Conservation (phyloP, 2,888 invertebrate genomes). For the Tridacna gigas region DNA sequence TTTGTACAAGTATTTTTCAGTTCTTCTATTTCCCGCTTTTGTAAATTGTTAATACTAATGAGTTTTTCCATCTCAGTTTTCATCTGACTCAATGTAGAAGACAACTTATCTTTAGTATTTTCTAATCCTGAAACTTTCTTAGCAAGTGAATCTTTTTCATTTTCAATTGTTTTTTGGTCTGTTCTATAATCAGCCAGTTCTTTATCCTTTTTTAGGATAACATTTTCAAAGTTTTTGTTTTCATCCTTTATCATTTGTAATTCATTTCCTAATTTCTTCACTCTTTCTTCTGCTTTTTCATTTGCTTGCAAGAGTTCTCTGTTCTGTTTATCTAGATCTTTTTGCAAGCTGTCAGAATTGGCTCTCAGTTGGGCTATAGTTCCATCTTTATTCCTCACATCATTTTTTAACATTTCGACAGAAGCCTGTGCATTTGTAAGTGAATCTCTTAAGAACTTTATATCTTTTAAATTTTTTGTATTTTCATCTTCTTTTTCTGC, state of each 20-base stretch:
- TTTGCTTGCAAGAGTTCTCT: constrained; percentile 38
- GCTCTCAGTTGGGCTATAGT: constrained; percentile 46
- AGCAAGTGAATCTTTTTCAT: constrained; percentile 45
- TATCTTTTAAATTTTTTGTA: constrained; percentile 53
- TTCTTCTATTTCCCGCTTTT: constrained; percentile 63
- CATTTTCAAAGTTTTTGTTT: constrained; percentile 62
- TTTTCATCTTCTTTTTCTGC: constrained; percentile 51
- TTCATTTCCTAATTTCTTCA: constrained; percentile 47
- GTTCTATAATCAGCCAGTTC: constrained; percentile 56
- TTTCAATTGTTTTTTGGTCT: constrained; percentile 59
- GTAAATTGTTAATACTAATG: constrained; percentile 51
- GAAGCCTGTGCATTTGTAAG: constrained; percentile 62
- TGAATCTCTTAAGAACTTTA: constrained; percentile 61
- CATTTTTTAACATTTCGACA: constrained; percentile 56
- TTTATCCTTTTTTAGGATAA: constrained; percentile 61
- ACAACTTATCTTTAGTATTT: constrained; percentile 47
- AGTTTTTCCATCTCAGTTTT: constrained; percentile 62
- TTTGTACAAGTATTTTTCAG: constrained; percentile 43
- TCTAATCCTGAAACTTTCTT: constrained; percentile 56
- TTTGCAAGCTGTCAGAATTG: constrained; percentile 46
- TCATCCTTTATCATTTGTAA: constrained; percentile 57
- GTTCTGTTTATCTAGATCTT: constrained; percentile 51
- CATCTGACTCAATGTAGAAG: constrained; percentile 36
- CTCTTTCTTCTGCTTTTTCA: constrained; percentile 35
- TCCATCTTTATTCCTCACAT: constrained; percentile 57